These are phyloP conservation scores for Hydrolagus colliei DNA, from an alignment of 2,797 vertebrate species.

Conservation along the genomic window DNA sequence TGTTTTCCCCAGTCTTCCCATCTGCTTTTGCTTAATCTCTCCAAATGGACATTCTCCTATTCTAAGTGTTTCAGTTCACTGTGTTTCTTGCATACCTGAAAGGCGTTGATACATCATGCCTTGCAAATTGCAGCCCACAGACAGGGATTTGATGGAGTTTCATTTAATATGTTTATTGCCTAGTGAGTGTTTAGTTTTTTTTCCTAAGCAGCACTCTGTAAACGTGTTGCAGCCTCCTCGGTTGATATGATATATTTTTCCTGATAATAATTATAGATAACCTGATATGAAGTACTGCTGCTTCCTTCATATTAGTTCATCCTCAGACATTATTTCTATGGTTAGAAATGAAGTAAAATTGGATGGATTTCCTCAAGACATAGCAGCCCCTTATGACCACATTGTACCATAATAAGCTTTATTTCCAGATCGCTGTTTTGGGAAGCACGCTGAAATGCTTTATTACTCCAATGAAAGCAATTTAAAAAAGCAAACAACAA, in stretches of 20 bases:
- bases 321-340: background rate
- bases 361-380: background rate
- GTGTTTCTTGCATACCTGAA: background rate
- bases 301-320: background rate
- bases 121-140: background rate
- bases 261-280: background rate
- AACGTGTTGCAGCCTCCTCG: background rate
- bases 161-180: background rate
- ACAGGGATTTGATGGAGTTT: background rate
- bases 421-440: background rate
- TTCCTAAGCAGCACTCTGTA: background rate
- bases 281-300: background rate
- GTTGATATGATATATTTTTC: background rate
- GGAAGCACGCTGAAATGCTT: background rate
- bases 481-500: no score
- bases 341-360: no score
- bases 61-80: background rate
- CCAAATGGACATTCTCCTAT: background rate
- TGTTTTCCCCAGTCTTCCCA: background rate
- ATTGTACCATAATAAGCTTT: background rate
- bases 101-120: background rate
- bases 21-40: background rate
- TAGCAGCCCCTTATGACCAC: background rate
- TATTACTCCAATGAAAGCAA: background rate
- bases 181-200: background rate